Base-by-base conservation (phyloP, 2,113 vertebrate species). In the Rhea americana region DNA sequence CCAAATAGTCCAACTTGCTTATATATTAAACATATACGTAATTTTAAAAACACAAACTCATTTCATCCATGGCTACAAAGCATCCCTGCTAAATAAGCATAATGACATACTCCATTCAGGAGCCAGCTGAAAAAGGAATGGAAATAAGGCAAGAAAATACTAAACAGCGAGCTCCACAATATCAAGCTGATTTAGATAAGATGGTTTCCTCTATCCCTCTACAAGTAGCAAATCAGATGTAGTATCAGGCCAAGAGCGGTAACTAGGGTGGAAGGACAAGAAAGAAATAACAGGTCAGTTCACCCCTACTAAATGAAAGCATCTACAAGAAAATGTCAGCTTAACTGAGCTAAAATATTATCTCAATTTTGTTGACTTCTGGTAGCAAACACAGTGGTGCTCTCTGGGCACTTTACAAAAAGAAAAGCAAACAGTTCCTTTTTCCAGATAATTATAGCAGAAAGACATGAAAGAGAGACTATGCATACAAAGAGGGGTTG, bases 271-370 rank as follows among this genome's bases (percentile, higher is more conserved):
- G 58, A 86, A 93, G 95, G 95, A 7, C 61, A 93, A 74, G 83
- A 89, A 65, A n/a, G 72, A 92, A 94, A 55, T 58, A 77, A 82
- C 35, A 92, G 58, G 70, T 75, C 78, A 80, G 63, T 82, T 91
- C 76, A 41, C 65, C 61, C 50, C 48, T 89, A 59, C 77, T 17
- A 83, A 39, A 79, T 67, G 78, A 90, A 86, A 91, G 72, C 63
- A 59, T 70, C 85, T 21, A 11, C 47, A 86, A 37, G 39, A 50
- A 65, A 53, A 74, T 20, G 28, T 59, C 32, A 81, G 66, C 21
- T 18, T 77, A 32, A 51, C 45, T 19, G 85, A 93, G 80, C 63
- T 51, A 87, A 93, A 84, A 87, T 58, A 94, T 47, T 67, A 51
- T 51, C 56, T 67, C 48, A 5, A 71, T 55, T 89, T 58, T 85